Conservation (phyloP, 2,888 invertebrate genomes). For the Chalcis sispes region DNA sequence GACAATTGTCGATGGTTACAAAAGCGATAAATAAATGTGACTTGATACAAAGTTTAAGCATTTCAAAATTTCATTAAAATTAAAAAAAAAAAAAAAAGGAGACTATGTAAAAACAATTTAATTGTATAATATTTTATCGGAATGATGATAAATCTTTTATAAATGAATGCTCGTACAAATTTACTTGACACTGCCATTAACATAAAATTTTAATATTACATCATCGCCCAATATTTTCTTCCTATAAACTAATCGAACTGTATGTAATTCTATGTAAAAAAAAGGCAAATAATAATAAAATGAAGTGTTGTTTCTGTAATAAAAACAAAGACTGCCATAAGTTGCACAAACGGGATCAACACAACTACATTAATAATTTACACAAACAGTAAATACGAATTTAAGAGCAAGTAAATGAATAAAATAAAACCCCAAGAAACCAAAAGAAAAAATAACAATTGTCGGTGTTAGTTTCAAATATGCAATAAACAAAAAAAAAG, state of each 20-base stretch:
- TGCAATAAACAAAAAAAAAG: slow-evolving; percentile 19
- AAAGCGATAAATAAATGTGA: no score
- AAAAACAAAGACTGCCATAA: slow-evolving; percentile 62
- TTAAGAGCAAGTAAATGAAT: slow-evolving; percentile 32
- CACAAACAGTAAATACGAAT: slow-evolving; percentile 20
- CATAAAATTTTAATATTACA: not conserved
- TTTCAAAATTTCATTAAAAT: no score
- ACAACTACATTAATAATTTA: slow-evolving; percentile 62
- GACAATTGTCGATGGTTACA: no score
- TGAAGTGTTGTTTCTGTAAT: slow-evolving; percentile 34
- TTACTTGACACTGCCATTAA: slow-evolving; percentile 15
- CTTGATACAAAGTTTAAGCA: no score
- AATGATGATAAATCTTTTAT: not conserved
- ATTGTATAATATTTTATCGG: no score
- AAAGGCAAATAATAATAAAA: not conserved
- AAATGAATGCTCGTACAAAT: slow-evolving; percentile 30
- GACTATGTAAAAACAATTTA: no score
- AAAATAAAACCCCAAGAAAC: slow-evolving; percentile 8
- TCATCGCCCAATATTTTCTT: slow-evolving; percentile 8
- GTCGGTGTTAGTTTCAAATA: slow-evolving; percentile 24
- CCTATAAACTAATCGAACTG: slow-evolving; percentile 34
- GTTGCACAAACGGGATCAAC: slow-evolving; percentile 70
- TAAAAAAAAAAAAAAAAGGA: no score
- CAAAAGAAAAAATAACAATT: slow-evolving; percentile 7
- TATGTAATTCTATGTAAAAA: slow-evolving; percentile 28